These are phyloP conservation scores for Oriolus oriolus DNA, from an alignment of 2,113 vertebrate species.

Conservation along the genomic window DNA sequence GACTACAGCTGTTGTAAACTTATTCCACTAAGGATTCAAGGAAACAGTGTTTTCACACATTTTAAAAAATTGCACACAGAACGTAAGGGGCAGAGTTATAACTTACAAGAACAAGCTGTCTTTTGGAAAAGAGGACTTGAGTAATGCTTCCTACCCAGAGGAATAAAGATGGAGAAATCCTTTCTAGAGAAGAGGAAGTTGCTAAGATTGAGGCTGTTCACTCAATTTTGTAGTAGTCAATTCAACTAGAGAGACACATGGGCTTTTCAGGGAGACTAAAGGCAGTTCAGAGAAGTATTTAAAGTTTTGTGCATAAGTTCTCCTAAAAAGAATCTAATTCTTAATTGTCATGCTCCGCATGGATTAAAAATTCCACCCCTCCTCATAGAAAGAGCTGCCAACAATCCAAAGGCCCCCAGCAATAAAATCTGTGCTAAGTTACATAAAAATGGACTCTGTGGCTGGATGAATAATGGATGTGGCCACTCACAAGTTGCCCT, in stretches of 20 bases:
- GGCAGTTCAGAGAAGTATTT: neutral
- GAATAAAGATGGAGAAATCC: slow-evolving; percentile 35
- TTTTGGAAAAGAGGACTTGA: slow-evolving; percentile 24
- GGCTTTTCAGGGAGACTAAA: neutral
- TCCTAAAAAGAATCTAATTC: neutral
- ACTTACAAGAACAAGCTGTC: slow-evolving; percentile 4
- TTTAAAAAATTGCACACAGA: neutral
- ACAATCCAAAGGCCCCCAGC: neutral
- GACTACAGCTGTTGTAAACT: neutral
- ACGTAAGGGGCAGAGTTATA: neutral
- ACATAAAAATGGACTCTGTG: neutral
- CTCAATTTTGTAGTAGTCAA: neutral
- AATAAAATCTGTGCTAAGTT: neutral
- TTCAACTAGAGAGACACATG: neutral
- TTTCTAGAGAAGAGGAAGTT: slow-evolving; percentile 29
- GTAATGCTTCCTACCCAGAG: slow-evolving; percentile 18
- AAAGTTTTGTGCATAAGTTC: neutral
- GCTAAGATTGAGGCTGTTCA: neutral
- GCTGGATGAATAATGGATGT: neutral
- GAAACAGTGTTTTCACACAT: neutral
- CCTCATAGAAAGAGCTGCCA: neutral
- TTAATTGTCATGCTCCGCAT: neutral
- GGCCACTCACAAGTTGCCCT: neutral
- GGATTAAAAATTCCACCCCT: neutral
- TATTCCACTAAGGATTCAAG: neutral